phyloP scores from a whole-genome alignment of 1,140 invertebrate genomes.

The Papilio polyxenes region DNA sequence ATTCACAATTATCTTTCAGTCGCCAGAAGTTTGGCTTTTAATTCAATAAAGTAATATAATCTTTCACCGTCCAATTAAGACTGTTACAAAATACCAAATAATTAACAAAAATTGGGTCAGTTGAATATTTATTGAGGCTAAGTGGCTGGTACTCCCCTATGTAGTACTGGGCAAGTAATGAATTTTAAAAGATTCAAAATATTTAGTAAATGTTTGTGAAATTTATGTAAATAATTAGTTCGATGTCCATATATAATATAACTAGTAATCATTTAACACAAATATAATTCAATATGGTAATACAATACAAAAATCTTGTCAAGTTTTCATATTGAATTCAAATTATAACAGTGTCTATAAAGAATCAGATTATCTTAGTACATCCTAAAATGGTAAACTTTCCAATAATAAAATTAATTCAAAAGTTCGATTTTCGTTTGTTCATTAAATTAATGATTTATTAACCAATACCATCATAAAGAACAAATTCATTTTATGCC shows the following conservation, averaged over 20 bases:
- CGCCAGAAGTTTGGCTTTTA: conserved; percentile 55
- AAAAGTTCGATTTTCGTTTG: background rate
- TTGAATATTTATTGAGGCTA: conserved; percentile 12
- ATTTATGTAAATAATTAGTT: background rate
- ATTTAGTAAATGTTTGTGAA: background rate
- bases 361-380: background rate
- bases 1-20: conserved; percentile 52
- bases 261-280: background rate
- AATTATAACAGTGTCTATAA: background rate
- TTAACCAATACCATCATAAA: background rate
- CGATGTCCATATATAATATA: background rate
- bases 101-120: conserved; percentile 10
- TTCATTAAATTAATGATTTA: background rate
- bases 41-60: conserved; percentile 42
- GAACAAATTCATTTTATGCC: conserved; percentile 5
- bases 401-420: background rate
- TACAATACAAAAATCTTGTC: no score
- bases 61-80: background rate
- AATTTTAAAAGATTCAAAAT: background rate
- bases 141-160: background rate
- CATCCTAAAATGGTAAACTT: background rate
- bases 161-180: background rate
- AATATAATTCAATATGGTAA: no score
- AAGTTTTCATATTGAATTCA: background rate
- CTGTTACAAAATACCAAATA: conserved; percentile 16